Evolutionary conservation across 2,888 invertebrate genomes (phyloP), one percentile per base, ranked within the genome.

Genomic region (Netelia melanura): DNA sequence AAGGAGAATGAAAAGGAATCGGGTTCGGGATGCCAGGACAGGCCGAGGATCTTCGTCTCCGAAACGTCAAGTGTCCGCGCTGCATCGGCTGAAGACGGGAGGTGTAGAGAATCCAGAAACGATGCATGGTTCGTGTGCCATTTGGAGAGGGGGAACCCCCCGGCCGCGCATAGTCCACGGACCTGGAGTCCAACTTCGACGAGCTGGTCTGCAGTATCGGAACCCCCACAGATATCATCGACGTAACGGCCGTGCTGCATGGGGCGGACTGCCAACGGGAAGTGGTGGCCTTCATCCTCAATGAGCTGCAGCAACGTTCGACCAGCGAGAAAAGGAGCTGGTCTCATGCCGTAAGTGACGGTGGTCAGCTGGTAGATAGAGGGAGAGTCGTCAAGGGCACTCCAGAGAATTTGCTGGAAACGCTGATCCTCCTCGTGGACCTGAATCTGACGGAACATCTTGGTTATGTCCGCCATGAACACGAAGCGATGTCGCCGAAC

Each of bases 401-500:
- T 30, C 30, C 30, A 30, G 30, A 30, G 1, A n/a, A 56, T 3
- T 17, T 76, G 23, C 48, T 85, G 85, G 1, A 82, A n/a, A 14
- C 74, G 48, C 78, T 79, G 75, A 48, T 85, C 81, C 8, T 58
- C 54, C 43, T 9, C 17, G 17, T 68, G 43, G 3, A 75, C 23
- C 6, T 30, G 8, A 21, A 75, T 74, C 58, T 79, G 79, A 1
- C 72, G 38, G 72, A 48, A 80, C 56, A 76, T 68, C 30, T 85
- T 79, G 2, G 38, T 48, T 0, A 85, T 78, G 65, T 85, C 79
- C 14, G 81, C 54, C 1, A 70, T n/a, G 11, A 82, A 77, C 9
- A 82, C n/a, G 11, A 48, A 58, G 0, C 58, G 38, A 23, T 75
- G 58, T 3, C 17, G 52, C 8, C 68, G 54, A 0, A 75, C n/a